A percentile compares a stretch with the other conserved stretches of the same genome.
Evolutionary conservation across 2,113 vertebrate species (phyloP).

Genomic region (Piaya cayana): DNA sequence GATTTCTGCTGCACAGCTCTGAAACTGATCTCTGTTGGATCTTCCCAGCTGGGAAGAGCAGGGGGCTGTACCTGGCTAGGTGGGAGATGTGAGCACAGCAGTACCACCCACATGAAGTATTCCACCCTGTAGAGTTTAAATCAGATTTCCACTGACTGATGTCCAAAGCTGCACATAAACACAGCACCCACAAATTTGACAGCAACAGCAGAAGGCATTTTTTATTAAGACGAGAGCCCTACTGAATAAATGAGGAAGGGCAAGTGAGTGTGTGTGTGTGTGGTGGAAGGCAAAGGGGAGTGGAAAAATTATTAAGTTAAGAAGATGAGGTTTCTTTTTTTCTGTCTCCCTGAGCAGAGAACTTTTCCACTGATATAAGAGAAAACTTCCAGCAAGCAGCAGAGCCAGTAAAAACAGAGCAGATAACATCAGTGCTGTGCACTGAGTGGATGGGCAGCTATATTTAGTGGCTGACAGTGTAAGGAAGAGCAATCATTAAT

Average conservation of each 20-base stretch:
- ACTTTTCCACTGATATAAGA: slow-evolving; percentile 45
- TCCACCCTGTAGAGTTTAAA: neutral
- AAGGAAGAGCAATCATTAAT: slow-evolving; percentile 20
- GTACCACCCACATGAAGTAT: neutral
- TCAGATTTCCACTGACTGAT: neutral
- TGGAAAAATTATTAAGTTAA: slow-evolving; percentile 57
- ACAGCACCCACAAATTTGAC: slow-evolving; percentile 7
- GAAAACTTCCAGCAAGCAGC: slow-evolving; percentile 45
- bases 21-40: neutral
- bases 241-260: slow-evolving; percentile 63
- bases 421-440: slow-evolving; percentile 24
- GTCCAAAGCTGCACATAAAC: neutral
- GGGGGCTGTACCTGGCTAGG: neutral
- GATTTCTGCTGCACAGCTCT: neutral
- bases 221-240: slow-evolving; percentile 4
- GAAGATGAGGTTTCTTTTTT: slow-evolving; percentile 69
- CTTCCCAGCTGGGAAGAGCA: neutral
- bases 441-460: slow-evolving; percentile 34
- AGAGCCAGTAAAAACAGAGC: slow-evolving; percentile 66
- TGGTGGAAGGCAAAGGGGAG: neutral
- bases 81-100: neutral
- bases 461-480: slow-evolving; percentile 43
- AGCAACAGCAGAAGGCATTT: neutral
- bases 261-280: neutral
- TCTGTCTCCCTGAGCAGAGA: slow-evolving; percentile 43